phyloP scores from a whole-genome alignment of 2,888 invertebrate species.

The Crematogaster levior region DNA sequence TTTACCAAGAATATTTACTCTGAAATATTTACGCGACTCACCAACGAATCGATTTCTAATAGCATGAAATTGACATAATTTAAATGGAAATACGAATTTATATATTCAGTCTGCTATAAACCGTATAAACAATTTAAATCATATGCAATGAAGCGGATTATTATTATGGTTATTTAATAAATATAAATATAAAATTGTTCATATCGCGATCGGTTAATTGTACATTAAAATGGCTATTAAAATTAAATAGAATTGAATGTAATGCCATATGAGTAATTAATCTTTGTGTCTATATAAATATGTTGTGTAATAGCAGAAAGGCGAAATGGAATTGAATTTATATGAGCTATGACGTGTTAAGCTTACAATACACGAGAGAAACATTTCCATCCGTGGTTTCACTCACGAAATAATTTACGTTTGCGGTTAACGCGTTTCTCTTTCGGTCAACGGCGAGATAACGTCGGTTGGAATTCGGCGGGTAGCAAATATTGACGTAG shows the following conservation, averaged over 20 bases:
- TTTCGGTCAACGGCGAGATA: constrained; percentile 29
- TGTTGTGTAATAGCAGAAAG: not conserved
- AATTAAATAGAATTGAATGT: not conserved
- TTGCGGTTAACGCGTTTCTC: not conserved
- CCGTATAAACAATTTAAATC: constrained; percentile 25
- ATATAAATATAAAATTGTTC: constrained; percentile 24
- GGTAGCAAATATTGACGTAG: constrained; percentile 37
- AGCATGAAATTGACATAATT: constrained; percentile 26
- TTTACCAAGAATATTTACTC: not conserved
- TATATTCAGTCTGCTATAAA: not conserved
- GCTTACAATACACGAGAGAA: not conserved
- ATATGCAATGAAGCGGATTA: constrained; percentile 5
- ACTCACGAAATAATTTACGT: constrained; percentile 34
- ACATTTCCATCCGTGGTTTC: not conserved
- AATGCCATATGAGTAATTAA: not conserved
- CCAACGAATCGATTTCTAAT: not conserved
- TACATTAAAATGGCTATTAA: constrained; percentile 11
- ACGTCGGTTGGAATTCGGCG: constrained; percentile 27
- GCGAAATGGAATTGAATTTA: constrained; percentile 7
- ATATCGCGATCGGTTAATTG: constrained; percentile 2
- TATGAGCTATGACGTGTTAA: not conserved
- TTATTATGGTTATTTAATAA: constrained; percentile 7
- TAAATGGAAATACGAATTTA: constrained; percentile 27
- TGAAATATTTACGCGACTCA: constrained; percentile 3
- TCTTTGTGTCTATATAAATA: not conserved